These are phyloP conservation scores for Eriosoma lanigerum DNA, from an alignment of 1,140 invertebrate species.

Conservation along the genomic window DNA sequence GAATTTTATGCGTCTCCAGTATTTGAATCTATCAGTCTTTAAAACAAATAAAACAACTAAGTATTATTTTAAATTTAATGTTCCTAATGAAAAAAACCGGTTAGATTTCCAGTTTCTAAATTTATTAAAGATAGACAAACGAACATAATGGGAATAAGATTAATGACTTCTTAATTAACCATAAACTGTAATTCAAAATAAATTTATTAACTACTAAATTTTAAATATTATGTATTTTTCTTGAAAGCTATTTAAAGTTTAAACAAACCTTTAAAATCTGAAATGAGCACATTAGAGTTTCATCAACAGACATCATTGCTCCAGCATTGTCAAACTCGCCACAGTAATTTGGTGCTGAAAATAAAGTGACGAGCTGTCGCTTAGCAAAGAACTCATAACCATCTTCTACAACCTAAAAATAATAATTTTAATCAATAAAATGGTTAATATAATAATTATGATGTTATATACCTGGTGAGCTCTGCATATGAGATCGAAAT, in stretches of 20 bases:
- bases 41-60: constrained; percentile 25
- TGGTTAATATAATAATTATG: neutral
- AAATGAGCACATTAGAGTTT: constrained; percentile 71
- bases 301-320: constrained; percentile 83
- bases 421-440: neutral
- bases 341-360: constrained; percentile 69
- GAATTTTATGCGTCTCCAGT: constrained; percentile 49
- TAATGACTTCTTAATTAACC: no score
- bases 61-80: neutral
- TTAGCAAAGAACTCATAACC: constrained; percentile 78
- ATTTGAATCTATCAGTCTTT: constrained; percentile 51
- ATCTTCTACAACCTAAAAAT: constrained; percentile 75
- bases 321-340: constrained; percentile 68
- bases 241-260: no score
- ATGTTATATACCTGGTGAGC: constrained; percentile 78
- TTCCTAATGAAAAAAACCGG: neutral
- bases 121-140: no score
- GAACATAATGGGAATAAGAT: no score
- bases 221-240: no score
- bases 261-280: constrained; percentile 58
- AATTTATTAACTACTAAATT: neutral
- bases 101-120: no score
- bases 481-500: constrained; percentile 79
- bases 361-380: constrained; percentile 72
- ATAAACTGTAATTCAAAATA: neutral